Evolutionary conservation across 2,888 invertebrate species (phyloP).

Genomic region (Cheilosia impressa): DNA sequence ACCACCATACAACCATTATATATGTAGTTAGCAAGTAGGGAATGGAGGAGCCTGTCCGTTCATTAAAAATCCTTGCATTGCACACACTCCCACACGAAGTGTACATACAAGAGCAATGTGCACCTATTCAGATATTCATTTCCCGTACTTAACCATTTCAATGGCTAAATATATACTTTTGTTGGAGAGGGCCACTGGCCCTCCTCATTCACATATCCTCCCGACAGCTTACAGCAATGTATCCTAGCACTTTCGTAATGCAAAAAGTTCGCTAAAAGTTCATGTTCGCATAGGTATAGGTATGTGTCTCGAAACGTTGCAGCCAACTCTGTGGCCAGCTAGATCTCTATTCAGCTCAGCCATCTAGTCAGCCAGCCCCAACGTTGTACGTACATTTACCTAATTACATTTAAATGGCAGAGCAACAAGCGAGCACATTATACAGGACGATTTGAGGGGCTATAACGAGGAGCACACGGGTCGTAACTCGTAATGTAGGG

Average conservation of each 20-base stretch:
- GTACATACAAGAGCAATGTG: slow-evolving; percentile 21
- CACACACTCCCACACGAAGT: slow-evolving; percentile 7
- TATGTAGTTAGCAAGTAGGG: not conserved
- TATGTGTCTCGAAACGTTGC: slow-evolving; percentile 7
- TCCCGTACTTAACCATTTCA: slow-evolving; percentile 61
- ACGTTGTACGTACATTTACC: slow-evolving; percentile 73
- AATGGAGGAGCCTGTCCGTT: slow-evolving; percentile 30
- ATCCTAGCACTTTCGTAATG: slow-evolving; percentile 46
- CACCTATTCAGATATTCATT: slow-evolving; percentile 71
- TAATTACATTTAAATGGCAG: slow-evolving; percentile 78
- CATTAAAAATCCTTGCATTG: slow-evolving; percentile 69
- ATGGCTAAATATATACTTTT: slow-evolving; percentile 56
- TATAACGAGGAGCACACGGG: slow-evolving; percentile 17
- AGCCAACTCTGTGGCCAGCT: slow-evolving; percentile 19
- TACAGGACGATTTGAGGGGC: slow-evolving; percentile 55
- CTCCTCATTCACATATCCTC: not conserved
- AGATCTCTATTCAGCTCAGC: slow-evolving; percentile 22
- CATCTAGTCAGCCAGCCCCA: slow-evolving; percentile 54
- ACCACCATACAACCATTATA: slow-evolving; percentile 1
- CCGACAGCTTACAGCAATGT: slow-evolving; percentile 12
- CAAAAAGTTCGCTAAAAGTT: slow-evolving; percentile 49
- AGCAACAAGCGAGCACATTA: slow-evolving; percentile 76
- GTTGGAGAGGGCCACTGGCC: slow-evolving; percentile 9
- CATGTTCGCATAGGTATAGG: too few relatives aligned
- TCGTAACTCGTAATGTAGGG: slow-evolving; percentile 3